Evolutionary conservation across 2,888 invertebrate species (phyloP), one percentile per base, ranked within the genome.

Genomic region (Quadroppia sp.): DNA sequence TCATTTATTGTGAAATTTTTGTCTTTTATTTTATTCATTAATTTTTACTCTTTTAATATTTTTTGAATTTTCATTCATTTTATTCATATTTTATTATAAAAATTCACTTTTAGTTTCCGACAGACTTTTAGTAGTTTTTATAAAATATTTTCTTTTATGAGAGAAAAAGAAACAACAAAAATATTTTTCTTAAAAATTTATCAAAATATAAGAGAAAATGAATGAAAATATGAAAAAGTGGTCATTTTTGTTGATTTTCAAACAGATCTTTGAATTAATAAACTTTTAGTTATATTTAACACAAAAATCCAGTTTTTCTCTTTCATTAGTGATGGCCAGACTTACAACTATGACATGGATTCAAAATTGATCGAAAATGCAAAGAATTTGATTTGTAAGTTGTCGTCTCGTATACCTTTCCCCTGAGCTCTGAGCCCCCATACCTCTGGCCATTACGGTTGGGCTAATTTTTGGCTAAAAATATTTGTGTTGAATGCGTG

Each of bases 281-380:
- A 11, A 15, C 7, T 17, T 17, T 45, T 9, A 45, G 17, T 45
- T 45, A 45, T 45, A 17, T 9, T 17, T 3, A 17, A 15, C 45
- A 45, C 17, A 45, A 45, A 45, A 56, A 25, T 56, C 56, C 56
- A 56, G 56, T 56, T 56, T 56, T 56, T 23, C 23, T 56, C 15
- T 15, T 9, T 17, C 6, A 11, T 50, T 50, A n/a, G 50, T 50
- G n/a, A n/a, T n/a, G n/a, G n/a, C n/a, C n/a, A n/a, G n/a, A n/a
- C n/a, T n/a, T n/a, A n/a, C n/a, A n/a, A n/a, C n/a, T n/a, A n/a
- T n/a, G n/a, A n/a, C n/a, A n/a, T n/a, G n/a, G n/a, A n/a, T n/a
- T n/a, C n/a, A n/a, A n/a, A n/a, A n/a, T n/a, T n/a, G n/a, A n/a
- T n/a, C n/a, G n/a, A n/a, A n/a, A n/a, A n/a, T n/a, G n/a, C n/a